Percentiles rank a stretch among this genome's conserved stretches.
These are phyloP conservation scores for Parasteatoda tepidariorum DNA, from an alignment of 1,140 invertebrate species.

Conservation along the genomic window DNA sequence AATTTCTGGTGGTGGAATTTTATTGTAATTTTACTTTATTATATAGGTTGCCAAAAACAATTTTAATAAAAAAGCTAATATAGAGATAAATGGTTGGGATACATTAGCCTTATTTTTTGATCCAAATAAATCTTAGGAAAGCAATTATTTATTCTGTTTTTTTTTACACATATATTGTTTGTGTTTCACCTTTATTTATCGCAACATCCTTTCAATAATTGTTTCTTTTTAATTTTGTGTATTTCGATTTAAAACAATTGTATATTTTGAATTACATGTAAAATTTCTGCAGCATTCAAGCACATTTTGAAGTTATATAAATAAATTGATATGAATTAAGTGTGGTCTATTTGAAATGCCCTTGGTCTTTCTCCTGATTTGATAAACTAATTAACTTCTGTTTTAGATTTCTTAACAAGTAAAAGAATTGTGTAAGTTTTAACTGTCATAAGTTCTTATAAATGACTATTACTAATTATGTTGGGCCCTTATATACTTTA, in stretches of 20 bases:
- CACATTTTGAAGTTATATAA: not conserved
- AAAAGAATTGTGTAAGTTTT: too few species aligned
- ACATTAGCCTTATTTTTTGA: not conserved
- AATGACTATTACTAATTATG: too few species aligned
- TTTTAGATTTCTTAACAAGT: too few species aligned
- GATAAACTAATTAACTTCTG: too few species aligned
- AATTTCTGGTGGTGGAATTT: not conserved
- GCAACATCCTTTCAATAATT: not conserved
- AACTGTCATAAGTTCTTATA: too few species aligned
- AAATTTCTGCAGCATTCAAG: not conserved
- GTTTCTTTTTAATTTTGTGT: not conserved
- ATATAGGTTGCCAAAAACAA: not conserved
- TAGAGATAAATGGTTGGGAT: not conserved
- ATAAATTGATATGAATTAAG: not conserved
- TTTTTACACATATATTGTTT: not conserved
- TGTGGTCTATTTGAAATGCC: not conserved
- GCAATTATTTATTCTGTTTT: not conserved
- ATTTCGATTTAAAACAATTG: not conserved
- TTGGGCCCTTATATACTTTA: too few species aligned
- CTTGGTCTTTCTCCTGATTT: too few species aligned
- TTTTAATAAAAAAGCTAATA: not conserved
- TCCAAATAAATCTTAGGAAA: too few species aligned
- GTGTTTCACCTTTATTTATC: not conserved
- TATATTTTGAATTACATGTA: not conserved
- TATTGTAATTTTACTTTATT: not conserved